These are phyloP conservation scores for Drosophila grimshawi DNA, from an alignment of 1,140 invertebrate species.

Conservation along the genomic window DNA sequence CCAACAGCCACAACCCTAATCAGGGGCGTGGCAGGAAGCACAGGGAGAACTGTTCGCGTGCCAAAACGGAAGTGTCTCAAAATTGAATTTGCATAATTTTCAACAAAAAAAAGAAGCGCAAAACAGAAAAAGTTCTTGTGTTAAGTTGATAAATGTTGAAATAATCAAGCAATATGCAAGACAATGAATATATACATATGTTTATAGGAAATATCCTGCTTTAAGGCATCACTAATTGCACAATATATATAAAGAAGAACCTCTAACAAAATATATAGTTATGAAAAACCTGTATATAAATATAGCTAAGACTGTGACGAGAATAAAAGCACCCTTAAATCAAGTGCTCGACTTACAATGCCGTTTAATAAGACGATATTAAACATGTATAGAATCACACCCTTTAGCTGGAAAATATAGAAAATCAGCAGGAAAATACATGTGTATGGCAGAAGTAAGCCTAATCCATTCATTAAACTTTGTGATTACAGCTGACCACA, in stretches of 20 bases:
- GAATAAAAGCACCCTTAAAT: neutral
- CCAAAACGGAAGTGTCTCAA: conserved; percentile 51
- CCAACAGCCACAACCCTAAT: conserved; percentile 46
- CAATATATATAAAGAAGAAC: too few species aligned
- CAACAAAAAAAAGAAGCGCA: conserved; percentile 11
- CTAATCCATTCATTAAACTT: conserved; percentile 81
- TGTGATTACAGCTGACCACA: conserved; percentile 74
- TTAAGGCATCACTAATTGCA: too few species aligned
- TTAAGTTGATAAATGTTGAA: conserved; percentile 5
- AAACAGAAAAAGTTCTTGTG: neutral
- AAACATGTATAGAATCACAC: conserved; percentile 6
- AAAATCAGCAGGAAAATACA: neutral
- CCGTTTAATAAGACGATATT: neutral
- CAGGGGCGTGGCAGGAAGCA: conserved; percentile 39
- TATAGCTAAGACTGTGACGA: neutral
- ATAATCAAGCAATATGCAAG: conserved; percentile 8
- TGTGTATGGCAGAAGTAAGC: neutral
- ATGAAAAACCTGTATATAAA: too few species aligned
- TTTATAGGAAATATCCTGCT: too few species aligned
- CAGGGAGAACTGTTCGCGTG: conserved; percentile 37
- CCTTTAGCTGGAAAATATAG: conserved; percentile 4
- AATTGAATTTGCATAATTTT: conserved; percentile 68
- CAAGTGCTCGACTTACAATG: neutral
- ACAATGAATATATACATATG: neutral
- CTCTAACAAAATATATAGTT: too few species aligned